Base-by-base conservation (phyloP, 2,113 vertebrate genomes). In the Pterocles burchelli region DNA sequence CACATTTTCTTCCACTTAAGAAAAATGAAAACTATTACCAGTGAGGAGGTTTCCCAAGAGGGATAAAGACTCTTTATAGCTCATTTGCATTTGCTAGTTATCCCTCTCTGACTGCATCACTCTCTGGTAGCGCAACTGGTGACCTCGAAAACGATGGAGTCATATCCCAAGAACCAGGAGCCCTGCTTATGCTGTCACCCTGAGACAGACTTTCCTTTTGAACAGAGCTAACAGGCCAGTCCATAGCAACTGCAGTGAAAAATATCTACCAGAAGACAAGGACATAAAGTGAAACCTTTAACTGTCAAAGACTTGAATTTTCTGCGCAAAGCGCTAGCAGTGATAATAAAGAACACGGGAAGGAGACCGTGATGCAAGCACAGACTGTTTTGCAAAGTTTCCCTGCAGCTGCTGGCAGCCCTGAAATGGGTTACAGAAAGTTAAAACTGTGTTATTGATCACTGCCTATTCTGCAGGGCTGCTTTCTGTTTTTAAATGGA, bases 371-470 rank as follows among this genome's bases (percentile, higher is more conserved):
- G 73, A 84, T 70, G 68, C 41, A 78, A 89, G 68, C 48, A 88
- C 36, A 72, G 24, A 20, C 31, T 65, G 70, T 31, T 93, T 54
- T 79, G 70, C 52, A 66, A 96, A 96, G 85, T 78, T 95, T 89
- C 73, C 49, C 73, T 85, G 75, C 73, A 85, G 76, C 76, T 88
- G 72, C 90, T 81, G 73, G 72, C 36, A 92, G 88, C 66, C 43
- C 55, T 61, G 57, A 84, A 90, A 86, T 1, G 10, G 22, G 49
- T 61, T 41, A 63, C 11, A 63, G 68, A 89, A 94, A 92, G 76
- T 68, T 67, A 72, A 52, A 90, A 67, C 2, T 49, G 38, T 58
- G 38, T 43, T 78, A 89, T 16, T 49, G 87, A 90, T 81, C 45
- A 43, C 72, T 24, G 57, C 38, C 31, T 81, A 17, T 49, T 74